Evolutionary conservation across 2,888 invertebrate species (phyloP), one percentile per base, ranked within the genome.

Genomic region (Athrips mouffetella): DNA sequence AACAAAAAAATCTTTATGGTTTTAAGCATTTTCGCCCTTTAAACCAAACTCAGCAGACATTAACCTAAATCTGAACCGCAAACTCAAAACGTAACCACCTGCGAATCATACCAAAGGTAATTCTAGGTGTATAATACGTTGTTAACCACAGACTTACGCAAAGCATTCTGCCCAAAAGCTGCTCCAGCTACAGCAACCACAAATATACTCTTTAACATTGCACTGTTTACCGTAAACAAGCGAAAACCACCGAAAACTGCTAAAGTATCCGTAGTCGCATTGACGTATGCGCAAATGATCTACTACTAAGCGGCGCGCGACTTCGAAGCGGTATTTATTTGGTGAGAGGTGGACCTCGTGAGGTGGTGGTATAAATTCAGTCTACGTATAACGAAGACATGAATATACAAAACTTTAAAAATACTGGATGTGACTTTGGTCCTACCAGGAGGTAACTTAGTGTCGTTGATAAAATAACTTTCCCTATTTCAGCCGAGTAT

Each of bases 121-220:
- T n/a, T n/a, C n/a, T n/a, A n/a, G n/a, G n/a, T n/a, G n/a, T n/a
- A n/a, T n/a, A n/a, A n/a, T n/a, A n/a, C n/a, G n/a, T n/a, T n/a
- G n/a, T n/a, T n/a, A n/a, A 35, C 3, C 20, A 37, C 37, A 37
- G 2, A 70, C 73, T 73, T 63, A 73, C 73, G 73, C 50, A 73
- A 65, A 31, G 52, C 54, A 54, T 62, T 59, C 48, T 72, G 65
- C 18, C 62, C 65, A n/a, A 55, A 45, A 52, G 64, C 57, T 48
- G 62, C 54, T 39, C 62, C 58, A 42, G 60, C 55, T 40, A 59
- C 42, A 35, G 62, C 50, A 39, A 67, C 45, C 45, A 61, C 44
- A 45, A 64, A 52, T 33, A 58, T 50, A 53, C 57, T 53, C 48
- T 50, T 51, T 45, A 57, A 57, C 64, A 67, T 69, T 11, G 25